Percentiles rank a stretch among this genome's conserved stretches.
Conservation (phyloP, 2,113 vertebrate genomes). For the rabbit (Oryctolagus cuniculus) region DNA sequence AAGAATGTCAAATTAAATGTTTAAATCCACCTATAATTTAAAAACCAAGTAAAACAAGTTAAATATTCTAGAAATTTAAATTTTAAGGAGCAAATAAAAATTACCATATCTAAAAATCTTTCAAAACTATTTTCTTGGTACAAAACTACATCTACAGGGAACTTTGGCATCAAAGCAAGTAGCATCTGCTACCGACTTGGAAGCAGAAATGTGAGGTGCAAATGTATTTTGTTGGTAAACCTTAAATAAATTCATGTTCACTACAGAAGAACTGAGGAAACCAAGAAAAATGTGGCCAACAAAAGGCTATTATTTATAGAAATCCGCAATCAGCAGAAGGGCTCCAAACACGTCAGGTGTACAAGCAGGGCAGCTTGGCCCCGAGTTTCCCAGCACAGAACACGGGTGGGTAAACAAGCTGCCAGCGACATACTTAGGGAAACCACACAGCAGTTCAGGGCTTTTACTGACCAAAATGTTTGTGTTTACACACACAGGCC, state of each 20-base stretch:
- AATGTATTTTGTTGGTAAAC: constrained; percentile 53
- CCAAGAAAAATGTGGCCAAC: background rate
- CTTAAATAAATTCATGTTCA: constrained; percentile 45
- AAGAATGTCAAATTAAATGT: background rate
- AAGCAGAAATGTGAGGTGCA: constrained; percentile 45
- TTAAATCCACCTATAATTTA: constrained; percentile 12
- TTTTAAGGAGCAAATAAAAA: constrained; percentile 65
- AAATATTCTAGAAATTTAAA: constrained; percentile 53
- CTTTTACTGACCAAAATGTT: background rate
- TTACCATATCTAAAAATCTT: constrained; percentile 39
- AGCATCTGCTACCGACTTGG: constrained; percentile 54
- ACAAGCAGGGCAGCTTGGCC: background rate
- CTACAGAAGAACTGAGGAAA: constrained; percentile 47
- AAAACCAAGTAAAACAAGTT: constrained; percentile 26
- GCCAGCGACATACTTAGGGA: background rate
- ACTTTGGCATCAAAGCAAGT: constrained; percentile 41
- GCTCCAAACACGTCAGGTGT: constrained; percentile 19
- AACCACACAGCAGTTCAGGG: background rate
- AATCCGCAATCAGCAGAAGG: background rate
- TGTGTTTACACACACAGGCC: background rate
- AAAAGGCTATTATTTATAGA: constrained; percentile 42
- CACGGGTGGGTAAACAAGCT: background rate
- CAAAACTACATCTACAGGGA: constrained; percentile 52
- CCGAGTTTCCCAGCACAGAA: background rate
- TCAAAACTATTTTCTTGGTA: constrained; percentile 63